These are phyloP conservation scores for Micromesistius poutassou DNA, from an alignment of 2,797 vertebrate species.

Conservation along the genomic window DNA sequence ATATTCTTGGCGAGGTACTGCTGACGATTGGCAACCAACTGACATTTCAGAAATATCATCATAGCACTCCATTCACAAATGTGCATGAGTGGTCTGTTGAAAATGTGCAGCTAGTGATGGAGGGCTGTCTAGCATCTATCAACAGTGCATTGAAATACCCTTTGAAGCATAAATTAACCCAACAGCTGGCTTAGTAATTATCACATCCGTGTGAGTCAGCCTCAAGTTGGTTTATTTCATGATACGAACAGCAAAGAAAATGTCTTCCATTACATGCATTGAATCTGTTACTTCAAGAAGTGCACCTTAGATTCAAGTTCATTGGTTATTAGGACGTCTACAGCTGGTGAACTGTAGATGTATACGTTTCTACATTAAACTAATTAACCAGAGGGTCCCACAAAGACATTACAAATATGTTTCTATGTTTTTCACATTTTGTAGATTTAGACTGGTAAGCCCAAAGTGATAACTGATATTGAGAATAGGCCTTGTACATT, in stretches of 20 bases:
- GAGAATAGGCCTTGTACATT: too few species aligned
- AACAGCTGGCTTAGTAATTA: not conserved
- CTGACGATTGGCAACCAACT: not conserved
- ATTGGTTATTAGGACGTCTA: not conserved
- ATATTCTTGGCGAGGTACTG: conserved; percentile 1
- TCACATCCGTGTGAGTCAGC: not conserved
- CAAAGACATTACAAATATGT: too few species aligned
- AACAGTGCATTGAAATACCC: not conserved
- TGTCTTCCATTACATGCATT: too few species aligned
- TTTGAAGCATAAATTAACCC: not conserved
- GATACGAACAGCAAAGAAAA: not conserved
- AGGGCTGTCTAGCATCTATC: not conserved
- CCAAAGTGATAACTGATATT: too few species aligned
- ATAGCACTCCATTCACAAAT: not conserved
- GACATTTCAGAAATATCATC: conserved; percentile 1
- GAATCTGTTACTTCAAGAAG: not conserved
- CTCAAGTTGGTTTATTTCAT: not conserved
- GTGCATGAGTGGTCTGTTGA: not conserved
- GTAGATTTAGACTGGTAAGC: too few species aligned
- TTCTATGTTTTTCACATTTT: too few species aligned
- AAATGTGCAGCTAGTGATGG: not conserved
- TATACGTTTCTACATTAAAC: not conserved
- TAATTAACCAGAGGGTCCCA: too few species aligned
- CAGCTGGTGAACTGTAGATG: not conserved
- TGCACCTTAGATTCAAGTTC: not conserved